Evolutionary conservation across 2,888 invertebrate genomes (phyloP).

Genomic region (Drosophila limbata): DNA sequence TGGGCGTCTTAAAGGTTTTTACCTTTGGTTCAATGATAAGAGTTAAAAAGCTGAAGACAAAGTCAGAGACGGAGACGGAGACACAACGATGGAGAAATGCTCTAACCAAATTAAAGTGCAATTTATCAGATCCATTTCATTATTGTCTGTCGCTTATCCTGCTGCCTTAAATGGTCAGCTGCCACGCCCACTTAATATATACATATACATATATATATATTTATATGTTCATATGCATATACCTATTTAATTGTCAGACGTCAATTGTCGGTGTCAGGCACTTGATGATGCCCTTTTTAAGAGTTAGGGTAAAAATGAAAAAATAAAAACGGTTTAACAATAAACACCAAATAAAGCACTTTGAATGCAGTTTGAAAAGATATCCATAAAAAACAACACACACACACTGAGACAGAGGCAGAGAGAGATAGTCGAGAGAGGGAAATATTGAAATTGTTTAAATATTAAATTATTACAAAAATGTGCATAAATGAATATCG

Average conservation of each 20-base stretch:
- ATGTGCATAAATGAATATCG: conserved; percentile 66
- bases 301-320: conserved; percentile 49
- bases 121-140: conserved; percentile 5
- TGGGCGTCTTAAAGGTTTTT: conserved; percentile 53
- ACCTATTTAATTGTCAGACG: conserved; percentile 10
- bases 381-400: conserved; percentile 57
- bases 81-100: conserved; percentile 22
- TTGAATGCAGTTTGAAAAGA: conserved; percentile 54
- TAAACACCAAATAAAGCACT: conserved; percentile 78
- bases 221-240: background rate
- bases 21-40: conserved; percentile 28
- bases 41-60: conserved; percentile 7
- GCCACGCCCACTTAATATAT: conserved; percentile 39
- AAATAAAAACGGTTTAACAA: conserved; percentile 60
- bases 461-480: conserved; percentile 70
- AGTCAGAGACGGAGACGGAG: background rate
- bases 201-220: background rate
- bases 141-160: background rate
- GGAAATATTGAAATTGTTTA: conserved; percentile 69
- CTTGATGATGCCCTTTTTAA: conserved; percentile 56
- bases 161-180: background rate
- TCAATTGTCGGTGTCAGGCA: conserved; percentile 22
- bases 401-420: background rate
- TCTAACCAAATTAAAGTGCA: background rate
- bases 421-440: background rate